A percentile compares a stretch with the other conserved stretches of the same genome.
Evolutionary conservation across 37 sponge, comb jelly and placozoan genomes (phyloP).

Genomic region (Halisarca cf. caerulea): DNA sequence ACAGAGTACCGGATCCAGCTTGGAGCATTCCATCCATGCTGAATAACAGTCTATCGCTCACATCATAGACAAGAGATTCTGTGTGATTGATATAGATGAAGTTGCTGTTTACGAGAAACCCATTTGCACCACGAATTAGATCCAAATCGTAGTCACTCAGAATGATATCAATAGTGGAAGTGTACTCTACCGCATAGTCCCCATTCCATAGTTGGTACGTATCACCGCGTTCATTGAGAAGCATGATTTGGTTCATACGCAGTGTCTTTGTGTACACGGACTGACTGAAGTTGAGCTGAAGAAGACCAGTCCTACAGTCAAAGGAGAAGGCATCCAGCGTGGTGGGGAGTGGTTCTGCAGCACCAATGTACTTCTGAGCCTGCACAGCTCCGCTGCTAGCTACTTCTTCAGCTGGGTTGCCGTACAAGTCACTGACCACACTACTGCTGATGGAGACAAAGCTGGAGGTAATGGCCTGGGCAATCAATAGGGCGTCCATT

Average conservation of each 20-base stretch:
- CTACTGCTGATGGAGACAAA: neutral
- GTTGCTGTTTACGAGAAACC: neutral
- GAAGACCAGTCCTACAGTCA: neutral
- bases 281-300: constrained; percentile 12
- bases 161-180: neutral
- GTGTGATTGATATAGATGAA: neutral
- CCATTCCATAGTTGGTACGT: neutral
- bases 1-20: neutral
- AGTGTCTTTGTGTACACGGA: neutral
- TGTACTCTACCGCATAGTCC: neutral
- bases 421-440: neutral
- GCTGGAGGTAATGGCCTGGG: neutral
- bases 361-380: neutral
- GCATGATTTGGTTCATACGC: neutral
- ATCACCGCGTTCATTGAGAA: neutral
- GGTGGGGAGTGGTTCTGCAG: neutral
- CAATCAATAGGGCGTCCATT: neutral
- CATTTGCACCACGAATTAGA: neutral
- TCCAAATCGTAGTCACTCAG: neutral
- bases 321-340: neutral
- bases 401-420: neutral
- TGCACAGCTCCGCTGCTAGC: neutral
- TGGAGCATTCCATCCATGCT: neutral
- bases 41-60: neutral
- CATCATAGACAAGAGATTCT: neutral